Evolutionary conservation across 1,140 invertebrate genomes (phyloP).

Genomic region (Ceratosolen solmsi): DNA sequence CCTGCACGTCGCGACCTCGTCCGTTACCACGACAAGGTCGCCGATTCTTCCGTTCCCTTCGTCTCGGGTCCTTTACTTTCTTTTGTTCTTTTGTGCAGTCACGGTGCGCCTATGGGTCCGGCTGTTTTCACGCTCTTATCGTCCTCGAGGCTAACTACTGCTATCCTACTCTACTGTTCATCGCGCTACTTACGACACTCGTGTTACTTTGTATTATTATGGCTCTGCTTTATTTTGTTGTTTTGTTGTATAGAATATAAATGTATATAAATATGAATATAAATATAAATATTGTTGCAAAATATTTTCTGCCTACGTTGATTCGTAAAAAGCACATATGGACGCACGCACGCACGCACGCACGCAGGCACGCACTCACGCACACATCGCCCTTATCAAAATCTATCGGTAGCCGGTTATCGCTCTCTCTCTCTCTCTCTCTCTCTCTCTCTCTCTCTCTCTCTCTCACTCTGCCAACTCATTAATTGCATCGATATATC

Average conservation of each 20-base stretch:
- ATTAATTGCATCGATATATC: too few species aligned
- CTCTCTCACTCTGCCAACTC: too few species aligned
- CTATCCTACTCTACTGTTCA: background rate
- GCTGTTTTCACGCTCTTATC: constrained; percentile 27
- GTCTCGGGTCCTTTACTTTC: background rate
- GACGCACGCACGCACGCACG: too few species aligned
- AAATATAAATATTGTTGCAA: too few species aligned
- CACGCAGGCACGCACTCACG: too few species aligned
- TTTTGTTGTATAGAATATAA: background rate
- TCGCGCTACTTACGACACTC: background rate
- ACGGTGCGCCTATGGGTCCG: background rate
- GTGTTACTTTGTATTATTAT: background rate
- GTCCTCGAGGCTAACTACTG: background rate
- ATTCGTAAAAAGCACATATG: too few species aligned
- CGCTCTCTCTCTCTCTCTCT: too few species aligned
- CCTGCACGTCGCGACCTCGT: constrained; percentile 55
- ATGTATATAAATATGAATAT: too few species aligned
- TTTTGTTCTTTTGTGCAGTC: background rate
- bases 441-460: too few species aligned
- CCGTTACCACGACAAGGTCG: constrained; percentile 57
- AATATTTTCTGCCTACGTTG: too few species aligned
- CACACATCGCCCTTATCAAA: too few species aligned
- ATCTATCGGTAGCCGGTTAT: too few species aligned
- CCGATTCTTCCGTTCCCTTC: constrained; percentile 45
- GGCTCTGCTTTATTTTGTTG: background rate